Conservation (phyloP, 2,113 vertebrate genomes). For the Melanerpes formicivorus region DNA sequence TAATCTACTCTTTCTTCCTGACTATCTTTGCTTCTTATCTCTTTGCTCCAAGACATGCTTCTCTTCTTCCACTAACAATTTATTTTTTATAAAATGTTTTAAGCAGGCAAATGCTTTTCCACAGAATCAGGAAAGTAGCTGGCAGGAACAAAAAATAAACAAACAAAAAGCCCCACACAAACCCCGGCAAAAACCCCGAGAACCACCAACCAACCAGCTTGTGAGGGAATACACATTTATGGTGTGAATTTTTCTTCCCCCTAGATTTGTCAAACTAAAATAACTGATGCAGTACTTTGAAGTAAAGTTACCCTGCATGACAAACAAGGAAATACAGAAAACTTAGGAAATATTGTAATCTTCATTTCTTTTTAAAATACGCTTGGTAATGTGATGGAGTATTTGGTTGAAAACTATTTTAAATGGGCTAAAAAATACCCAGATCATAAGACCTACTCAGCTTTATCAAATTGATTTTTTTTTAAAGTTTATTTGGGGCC, state of each 20-base stretch:
- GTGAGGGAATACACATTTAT: not conserved
- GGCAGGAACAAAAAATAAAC: not conserved
- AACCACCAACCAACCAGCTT: not conserved
- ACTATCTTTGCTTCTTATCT: not conserved
- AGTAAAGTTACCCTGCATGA: not conserved
- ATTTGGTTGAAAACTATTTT: not conserved
- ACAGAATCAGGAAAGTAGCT: not conserved
- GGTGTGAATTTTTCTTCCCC: not conserved
- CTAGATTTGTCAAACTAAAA: not conserved
- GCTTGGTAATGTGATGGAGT: not conserved
- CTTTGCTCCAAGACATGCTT: slow-evolving; percentile 13
- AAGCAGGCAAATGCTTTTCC: slow-evolving; percentile 13
- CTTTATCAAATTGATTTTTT: not conserved
- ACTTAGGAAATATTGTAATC: not conserved
- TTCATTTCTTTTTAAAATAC: not conserved
- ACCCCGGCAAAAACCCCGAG: too few relatives aligned
- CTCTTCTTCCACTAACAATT: not conserved
- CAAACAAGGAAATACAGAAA: not conserved
- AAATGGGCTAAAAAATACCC: not conserved
- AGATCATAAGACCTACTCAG: not conserved
- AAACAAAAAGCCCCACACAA: too few relatives aligned
- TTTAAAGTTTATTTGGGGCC: not conserved
- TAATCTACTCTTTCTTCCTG: not conserved
- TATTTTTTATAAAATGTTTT: slow-evolving; percentile 21
- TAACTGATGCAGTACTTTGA: not conserved